Evolutionary conservation across 2,113 vertebrate genomes (phyloP).

Genomic region (Burhinus oedicnemus): DNA sequence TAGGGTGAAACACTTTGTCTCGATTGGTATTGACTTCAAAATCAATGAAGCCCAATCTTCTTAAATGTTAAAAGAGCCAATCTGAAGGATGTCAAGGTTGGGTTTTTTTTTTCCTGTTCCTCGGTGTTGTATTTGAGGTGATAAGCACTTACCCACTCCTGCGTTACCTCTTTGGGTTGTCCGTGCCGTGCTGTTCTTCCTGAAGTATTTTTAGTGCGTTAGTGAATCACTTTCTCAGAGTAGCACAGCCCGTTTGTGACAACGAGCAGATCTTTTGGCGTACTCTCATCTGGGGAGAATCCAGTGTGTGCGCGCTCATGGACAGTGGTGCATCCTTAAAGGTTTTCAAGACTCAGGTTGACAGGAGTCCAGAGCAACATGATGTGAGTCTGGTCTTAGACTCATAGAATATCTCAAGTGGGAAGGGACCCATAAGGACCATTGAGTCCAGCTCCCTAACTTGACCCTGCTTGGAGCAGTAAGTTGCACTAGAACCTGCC

Average conservation of each 20-base stretch:
- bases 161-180: not conserved
- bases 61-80: not conserved
- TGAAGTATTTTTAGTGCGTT: not conserved
- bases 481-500: not conserved
- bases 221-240: not conserved
- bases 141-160: not conserved
- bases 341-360: not conserved
- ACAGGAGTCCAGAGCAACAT: not conserved
- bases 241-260: not conserved
- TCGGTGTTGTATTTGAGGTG: not conserved
- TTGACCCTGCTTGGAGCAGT: not conserved
- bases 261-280: not conserved
- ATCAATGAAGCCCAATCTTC: not conserved
- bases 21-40: not conserved
- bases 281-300: not conserved
- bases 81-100: not conserved
- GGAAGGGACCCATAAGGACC: not conserved
- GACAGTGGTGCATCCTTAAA: not conserved
- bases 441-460: fast-evolving
- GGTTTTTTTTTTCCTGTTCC: not conserved
- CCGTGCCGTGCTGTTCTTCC: not conserved
- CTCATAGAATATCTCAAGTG: not conserved
- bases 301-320: not conserved
- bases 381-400: not conserved
- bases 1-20: not conserved